Evolutionary conservation across 30 jellyfish, hydroid and myxozoan species (phyloP), one percentile per base, ranked within the genome.

Genomic region (Chrysaora quinquecirrha): DNA sequence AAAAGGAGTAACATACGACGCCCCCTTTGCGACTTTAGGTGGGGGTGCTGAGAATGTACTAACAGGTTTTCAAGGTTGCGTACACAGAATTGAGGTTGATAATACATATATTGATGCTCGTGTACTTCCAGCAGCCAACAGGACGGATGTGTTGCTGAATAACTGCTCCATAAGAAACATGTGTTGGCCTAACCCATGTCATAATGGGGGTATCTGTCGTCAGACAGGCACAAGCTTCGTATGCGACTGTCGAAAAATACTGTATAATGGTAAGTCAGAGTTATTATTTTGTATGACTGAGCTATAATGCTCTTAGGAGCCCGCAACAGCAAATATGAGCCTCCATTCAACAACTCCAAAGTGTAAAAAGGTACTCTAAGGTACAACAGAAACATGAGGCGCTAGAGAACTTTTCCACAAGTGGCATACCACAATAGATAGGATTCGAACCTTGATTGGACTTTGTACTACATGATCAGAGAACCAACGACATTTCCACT

Each of bases 151-250:
- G 12, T 48, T 88, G 49, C 14, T 85, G 12, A 49, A 64, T 29
- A 79, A 67, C 30, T 95, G 99, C 48, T 49, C 73, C 35, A 66
- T 86, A 46, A 80, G 32, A 63, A 95, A 89, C 89, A 34, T 75
- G 30, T 95, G 99, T 47, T 89, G 96, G 94, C 96, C 96, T 30
- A 78, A 95, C 22, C 99, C 99, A 6, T 95, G 99, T 64, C 30
- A 74, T 63, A 79, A 95, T 84, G 91, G 93, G 14, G 99, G 99
- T 11, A 27, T 6, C 1, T 95, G 99, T 35, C 46, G 75, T n/a
- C 95, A 78, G 66, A 56, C 14, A 6, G 90, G 90, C 7, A 48
- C n/a, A 16, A 54, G 69, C 10, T 88, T 64, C 48, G 54, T 29
- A 48, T 95, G 99, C 67, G 99, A 95, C 71, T 95, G 99, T 68